A percentile compares a stretch with the other conserved stretches of the same genome.
Evolutionary conservation across 2,888 invertebrate genomes (phyloP).

Genomic region (Dusona sp.): DNA sequence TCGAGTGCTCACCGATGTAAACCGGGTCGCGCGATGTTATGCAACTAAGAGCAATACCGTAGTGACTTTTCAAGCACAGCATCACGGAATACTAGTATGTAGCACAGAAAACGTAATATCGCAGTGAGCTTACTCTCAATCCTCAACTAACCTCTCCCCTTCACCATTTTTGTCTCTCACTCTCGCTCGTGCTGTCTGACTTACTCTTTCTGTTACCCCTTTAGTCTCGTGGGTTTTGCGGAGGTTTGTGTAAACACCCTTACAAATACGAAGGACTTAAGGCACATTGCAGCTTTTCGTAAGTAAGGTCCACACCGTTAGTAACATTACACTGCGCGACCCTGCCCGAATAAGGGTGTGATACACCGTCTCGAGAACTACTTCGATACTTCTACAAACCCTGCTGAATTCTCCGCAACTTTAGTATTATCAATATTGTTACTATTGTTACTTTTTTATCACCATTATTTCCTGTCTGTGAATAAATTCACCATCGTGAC

Average conservation of each 20-base stretch:
- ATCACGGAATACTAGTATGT: constrained; percentile 39
- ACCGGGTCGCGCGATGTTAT: constrained; percentile 64
- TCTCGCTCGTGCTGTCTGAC: constrained; percentile 27
- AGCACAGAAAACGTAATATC: constrained; percentile 62
- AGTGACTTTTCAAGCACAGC: constrained; percentile 34
- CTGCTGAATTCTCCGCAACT: background rate
- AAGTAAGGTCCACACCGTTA: constrained; percentile 51
- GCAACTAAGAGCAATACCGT: constrained; percentile 52
- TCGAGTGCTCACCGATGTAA: constrained; percentile 71
- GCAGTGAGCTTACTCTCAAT: constrained; percentile 51
- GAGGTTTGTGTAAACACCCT: constrained; percentile 36
- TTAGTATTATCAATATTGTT: background rate
- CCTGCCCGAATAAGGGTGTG: constrained; percentile 21
- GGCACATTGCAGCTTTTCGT: constrained; percentile 26
- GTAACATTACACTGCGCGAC: constrained; percentile 52
- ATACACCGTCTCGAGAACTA: constrained; percentile 33
- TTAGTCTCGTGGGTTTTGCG: constrained; percentile 19
- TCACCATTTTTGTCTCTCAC: constrained; percentile 30
- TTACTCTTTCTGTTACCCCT: constrained; percentile 9
- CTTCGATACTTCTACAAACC: background rate
- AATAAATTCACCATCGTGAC: background rate
- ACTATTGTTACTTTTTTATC: background rate
- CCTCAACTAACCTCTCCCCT: constrained; percentile 10
- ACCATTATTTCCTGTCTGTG: background rate
- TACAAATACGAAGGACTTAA: constrained; percentile 48